Base-by-base conservation (phyloP, 2,797 vertebrate species). In the Hypotaenidia okinawae region DNA sequence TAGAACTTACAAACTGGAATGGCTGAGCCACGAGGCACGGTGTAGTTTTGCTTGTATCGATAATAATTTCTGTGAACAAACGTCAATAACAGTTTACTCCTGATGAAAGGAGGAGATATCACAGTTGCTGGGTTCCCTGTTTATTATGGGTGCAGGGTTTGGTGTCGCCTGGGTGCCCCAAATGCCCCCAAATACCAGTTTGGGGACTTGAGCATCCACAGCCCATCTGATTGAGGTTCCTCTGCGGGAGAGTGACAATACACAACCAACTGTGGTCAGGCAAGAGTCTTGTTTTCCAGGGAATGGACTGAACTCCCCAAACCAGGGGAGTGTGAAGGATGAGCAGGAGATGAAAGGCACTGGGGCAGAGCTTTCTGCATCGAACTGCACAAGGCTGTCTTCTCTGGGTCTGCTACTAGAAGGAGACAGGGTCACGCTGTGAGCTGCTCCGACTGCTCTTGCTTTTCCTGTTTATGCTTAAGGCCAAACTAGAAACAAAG, bases 401-500 rank as follows among this genome's bases (percentile, higher is more conserved):
- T 23, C 74, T 79, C 70, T 77, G n/a, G 10, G 10, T 11, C 49
- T 49, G 69, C 80, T 90, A 0, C 82, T 7, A 89, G 43, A 43
- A 43, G 35, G 10, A 15, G 62, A 11, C 51, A 30, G 89, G 83
- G 90, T 83, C 79, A 4, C 15, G 86, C 89, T 74, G 78, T 4
- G 76, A 70, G 57, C 55, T 66, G 55, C 92, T 92, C 74, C 33
- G 39, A 16, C 79, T 77, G 95, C 74, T 92, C 74, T 43, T 89
- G 90, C 91, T 92, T 79, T 84, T 84, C 74, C 90, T 95, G 92
- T 94, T 94, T 90, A 83, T 89, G 96, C 96, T 96, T n/a, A 61
- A 95, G 94, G 95, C 90, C 93, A 96, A 83, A 84, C n/a, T 30
- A 52, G 89, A 92, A 73, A 94, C 77, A 64, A 79, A 45, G 82